Percentiles rank a stretch among this genome's conserved stretches.
Conservation (phyloP, 2,113 vertebrate species). For the Corvus hawaiiensis region DNA sequence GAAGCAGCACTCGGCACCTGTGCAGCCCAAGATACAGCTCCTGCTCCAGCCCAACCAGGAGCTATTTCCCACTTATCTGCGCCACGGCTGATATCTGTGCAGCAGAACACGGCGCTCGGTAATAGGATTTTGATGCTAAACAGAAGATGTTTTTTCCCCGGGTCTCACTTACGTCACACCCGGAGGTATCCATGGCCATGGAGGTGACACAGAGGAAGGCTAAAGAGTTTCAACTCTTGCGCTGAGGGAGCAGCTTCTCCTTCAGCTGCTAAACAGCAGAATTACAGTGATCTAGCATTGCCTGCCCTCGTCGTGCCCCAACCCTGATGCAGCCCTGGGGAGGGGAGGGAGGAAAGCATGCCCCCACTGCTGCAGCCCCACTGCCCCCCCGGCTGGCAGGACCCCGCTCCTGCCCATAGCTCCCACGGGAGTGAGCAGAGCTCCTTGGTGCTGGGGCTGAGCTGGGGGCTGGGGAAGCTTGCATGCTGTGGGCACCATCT, state of each 20-base stretch:
- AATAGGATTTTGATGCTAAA: constrained; percentile 24
- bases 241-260: neutral
- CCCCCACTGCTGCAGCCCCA: neutral
- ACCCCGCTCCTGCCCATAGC: neutral
- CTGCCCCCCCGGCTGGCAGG: neutral
- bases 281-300: neutral
- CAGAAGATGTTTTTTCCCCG: neutral
- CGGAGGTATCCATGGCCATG: neutral
- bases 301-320: neutral
- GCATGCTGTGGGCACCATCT: neutral
- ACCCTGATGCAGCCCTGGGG: neutral
- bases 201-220: constrained; percentile 24
- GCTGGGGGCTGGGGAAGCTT: neutral
- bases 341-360: neutral
- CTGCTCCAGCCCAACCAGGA: neutral
- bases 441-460: neutral
- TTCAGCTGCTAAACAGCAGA: constrained; percentile 16
- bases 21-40: neutral
- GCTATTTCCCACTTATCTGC: neutral
- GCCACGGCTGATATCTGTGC: neutral
- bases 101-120: neutral
- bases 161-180: constrained; percentile 3
- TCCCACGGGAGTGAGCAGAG: neutral
- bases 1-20: neutral
- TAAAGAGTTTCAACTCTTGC: constrained; percentile 3